A percentile compares a stretch with the other conserved stretches of the same genome.
Conservation (phyloP, 1,140 invertebrate genomes). For the Zophobas morio region DNA sequence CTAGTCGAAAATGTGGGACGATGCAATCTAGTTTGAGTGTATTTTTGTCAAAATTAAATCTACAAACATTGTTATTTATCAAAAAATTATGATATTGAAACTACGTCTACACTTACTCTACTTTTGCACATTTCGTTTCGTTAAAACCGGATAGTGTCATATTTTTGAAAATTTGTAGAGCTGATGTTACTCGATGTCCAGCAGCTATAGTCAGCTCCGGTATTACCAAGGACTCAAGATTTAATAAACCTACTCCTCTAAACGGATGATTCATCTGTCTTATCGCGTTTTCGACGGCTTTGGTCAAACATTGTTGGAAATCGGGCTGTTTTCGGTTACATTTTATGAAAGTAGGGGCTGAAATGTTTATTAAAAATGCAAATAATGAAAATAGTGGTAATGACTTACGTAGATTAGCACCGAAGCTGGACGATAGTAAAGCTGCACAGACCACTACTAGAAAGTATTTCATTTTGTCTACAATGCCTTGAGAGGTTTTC, state of each 20-base stretch:
- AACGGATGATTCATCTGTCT: conserved; percentile 66
- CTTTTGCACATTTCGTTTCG: neutral
- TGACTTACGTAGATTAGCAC: conserved; percentile 6
- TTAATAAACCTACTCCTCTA: conserved; percentile 67
- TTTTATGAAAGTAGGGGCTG: neutral
- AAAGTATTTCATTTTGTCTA: too few relatives aligned
- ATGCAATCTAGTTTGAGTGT: too few relatives aligned
- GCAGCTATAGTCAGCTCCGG: conserved; percentile 72
- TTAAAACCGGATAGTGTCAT: conserved; percentile 73
- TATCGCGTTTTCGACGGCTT: conserved; percentile 54
- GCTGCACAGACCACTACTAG: too few relatives aligned
- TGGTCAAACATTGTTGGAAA: conserved; percentile 54
- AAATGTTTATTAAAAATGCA: neutral
- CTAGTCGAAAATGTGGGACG: too few relatives aligned
- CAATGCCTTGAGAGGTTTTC: too few relatives aligned
- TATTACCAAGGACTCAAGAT: conserved; percentile 72
- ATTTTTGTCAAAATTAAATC: too few relatives aligned
- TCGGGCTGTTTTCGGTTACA: neutral
- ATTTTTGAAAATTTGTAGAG: conserved; percentile 73
- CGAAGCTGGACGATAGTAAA: neutral
- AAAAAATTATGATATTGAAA: too few relatives aligned
- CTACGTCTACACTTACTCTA: neutral
- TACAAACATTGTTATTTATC: too few relatives aligned
- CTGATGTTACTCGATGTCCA: conserved; percentile 70
- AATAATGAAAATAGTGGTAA: neutral